Evolutionary conservation across 2,113 vertebrate species (phyloP).

Genomic region (Neodontobutis hainanensis): DNA sequence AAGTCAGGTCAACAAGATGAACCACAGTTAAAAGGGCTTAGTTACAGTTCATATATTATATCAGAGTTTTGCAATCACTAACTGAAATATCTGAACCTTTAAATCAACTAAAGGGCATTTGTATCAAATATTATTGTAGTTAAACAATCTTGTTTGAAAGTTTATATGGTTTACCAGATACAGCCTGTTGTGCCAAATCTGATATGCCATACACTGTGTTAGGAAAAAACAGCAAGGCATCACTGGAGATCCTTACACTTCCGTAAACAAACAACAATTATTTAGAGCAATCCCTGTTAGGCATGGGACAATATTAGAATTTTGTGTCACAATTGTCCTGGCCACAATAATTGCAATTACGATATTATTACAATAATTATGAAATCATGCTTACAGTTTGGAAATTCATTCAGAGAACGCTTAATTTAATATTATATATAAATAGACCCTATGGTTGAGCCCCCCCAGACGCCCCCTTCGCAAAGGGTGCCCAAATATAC

Average conservation of each 20-base stretch:
- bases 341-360: too few species aligned
- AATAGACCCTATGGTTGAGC: too few species aligned
- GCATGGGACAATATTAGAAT: too few species aligned
- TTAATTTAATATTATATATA: too few species aligned
- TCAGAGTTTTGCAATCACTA: neutral
- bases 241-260: conserved; percentile 26
- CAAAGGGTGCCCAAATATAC: too few species aligned
- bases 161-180: neutral
- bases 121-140: neutral
- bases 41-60: neutral
- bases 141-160: neutral
- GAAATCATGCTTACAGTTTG: too few species aligned
- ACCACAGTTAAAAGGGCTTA: neutral
- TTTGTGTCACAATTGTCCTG: neutral
- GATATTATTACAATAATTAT: too few species aligned
- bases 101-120: neutral
- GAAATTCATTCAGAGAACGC: too few species aligned
- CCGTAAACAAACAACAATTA: conserved; percentile 17
- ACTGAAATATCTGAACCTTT: neutral
- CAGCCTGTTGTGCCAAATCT: neutral
- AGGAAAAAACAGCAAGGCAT: conserved; percentile 24
- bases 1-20: neutral
- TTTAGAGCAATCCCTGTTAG: conserved; percentile 1
- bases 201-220: conserved; percentile 6
- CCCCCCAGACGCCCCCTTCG: too few species aligned